Evolutionary conservation across 2,113 vertebrate genomes (phyloP).

Genomic region (Psilopsiagon aurifrons): DNA sequence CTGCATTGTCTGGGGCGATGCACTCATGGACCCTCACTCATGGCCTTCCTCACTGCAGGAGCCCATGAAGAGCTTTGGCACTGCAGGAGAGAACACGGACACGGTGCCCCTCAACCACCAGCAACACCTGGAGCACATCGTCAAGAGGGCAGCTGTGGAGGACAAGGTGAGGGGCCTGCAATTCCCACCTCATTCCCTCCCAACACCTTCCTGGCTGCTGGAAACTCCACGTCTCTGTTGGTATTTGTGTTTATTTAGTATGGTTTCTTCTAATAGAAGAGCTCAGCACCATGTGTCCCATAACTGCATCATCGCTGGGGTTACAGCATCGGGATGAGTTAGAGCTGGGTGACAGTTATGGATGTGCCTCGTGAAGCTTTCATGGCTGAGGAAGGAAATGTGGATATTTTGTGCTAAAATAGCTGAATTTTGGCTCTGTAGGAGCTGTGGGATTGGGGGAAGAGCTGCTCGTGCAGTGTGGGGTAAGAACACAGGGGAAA

Average conservation of each 20-base stretch:
- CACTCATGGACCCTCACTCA: not conserved
- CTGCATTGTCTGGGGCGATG: not conserved
- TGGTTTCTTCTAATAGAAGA: not conserved
- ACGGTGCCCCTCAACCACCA: conserved; percentile 68
- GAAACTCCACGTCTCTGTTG: not conserved
- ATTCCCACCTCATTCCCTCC: accelerated
- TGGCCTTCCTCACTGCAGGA: not conserved
- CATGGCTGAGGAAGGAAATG: not conserved
- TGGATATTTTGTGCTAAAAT: not conserved
- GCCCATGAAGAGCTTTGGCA: accelerated
- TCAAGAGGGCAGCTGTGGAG: conserved; percentile 76
- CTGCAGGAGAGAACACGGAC: accelerated
- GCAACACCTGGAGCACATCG: conserved; percentile 84
- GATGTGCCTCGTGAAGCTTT: accelerated
- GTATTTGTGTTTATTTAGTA: not conserved
- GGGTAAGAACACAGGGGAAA: not conserved
- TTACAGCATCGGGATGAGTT: accelerated
- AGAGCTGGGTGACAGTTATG: not conserved
- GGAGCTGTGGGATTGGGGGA: not conserved
- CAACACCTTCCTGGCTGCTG: not conserved
- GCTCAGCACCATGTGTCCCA: accelerated
- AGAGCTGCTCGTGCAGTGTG: not conserved
- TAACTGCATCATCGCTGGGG: not conserved
- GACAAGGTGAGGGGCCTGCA: conserved; percentile 77
- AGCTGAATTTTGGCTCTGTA: not conserved